phyloP scores from a whole-genome alignment of 1,140 invertebrate genomes.

The Andricus grossulariae region DNA sequence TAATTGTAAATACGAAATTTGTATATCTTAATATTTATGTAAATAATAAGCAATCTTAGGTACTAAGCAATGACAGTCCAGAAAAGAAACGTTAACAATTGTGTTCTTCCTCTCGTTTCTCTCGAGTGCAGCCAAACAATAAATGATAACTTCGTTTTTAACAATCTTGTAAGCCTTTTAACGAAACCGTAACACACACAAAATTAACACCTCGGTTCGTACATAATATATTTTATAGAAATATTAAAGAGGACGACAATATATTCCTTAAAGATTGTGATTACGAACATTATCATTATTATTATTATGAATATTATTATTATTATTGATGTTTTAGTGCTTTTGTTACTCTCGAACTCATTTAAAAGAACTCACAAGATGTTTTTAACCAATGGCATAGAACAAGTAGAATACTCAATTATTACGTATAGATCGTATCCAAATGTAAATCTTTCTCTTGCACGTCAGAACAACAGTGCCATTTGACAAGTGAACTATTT shows the following conservation, averaged over 20 bases:
- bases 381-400: background rate
- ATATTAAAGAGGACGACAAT: background rate
- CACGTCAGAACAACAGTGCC: too few relatives aligned
- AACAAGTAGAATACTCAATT: constrained; percentile 1
- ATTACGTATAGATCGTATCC: constrained; percentile 4
- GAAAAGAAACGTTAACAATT: constrained; percentile 35
- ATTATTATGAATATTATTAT: background rate
- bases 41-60: constrained; percentile 4
- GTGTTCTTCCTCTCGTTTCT: constrained; percentile 37
- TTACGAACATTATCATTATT: background rate
- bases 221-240: constrained; percentile 9
- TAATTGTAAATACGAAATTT: constrained; percentile 41
- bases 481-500: too few relatives aligned
- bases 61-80: background rate
- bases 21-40: constrained; percentile 36
- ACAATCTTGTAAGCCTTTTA: background rate
- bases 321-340: background rate
- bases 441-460: background rate
- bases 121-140: background rate
- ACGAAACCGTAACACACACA: background rate
- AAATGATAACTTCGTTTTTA: background rate
- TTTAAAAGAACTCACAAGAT: background rate
- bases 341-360: background rate
- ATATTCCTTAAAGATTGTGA: constrained; percentile 1
- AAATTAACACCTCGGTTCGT: background rate